Evolutionary conservation across 2,888 invertebrate species (phyloP), one percentile per base, ranked within the genome.

Genomic region (Teinopalpus imperialis): DNA sequence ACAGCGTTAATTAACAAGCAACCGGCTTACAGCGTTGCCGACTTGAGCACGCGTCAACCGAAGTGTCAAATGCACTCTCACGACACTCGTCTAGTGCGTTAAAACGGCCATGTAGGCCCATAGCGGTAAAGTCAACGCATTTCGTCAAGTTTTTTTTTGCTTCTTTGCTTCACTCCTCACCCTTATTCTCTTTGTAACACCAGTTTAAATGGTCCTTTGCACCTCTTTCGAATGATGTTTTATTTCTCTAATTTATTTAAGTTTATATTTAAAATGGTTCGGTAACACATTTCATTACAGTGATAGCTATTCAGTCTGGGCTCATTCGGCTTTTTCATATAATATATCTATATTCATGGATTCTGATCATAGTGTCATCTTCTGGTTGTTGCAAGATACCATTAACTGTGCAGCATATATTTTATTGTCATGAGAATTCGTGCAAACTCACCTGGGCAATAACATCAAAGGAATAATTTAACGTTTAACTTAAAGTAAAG

Each of bases 51-150:
- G 41, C 46, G 41, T 47, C 46, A 47, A 41, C 35, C 12, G 44
- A 40, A 41, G 46, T 47, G 46, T 47, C 46, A 47, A 47, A 47
- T 47, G 46, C 41, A 47, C 41, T 41, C 46, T 47, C 46, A 47
- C 46, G 46, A 47, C 35, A 35, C 46, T 47, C 30, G 32, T 31
- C 20, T 21, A 42, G 26, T 23, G 39, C 32, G 14, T 14, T 26
- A 20, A 27, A 31, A 31, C 31, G 29, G 21, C 21, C 31, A n/a
- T n/a, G n/a, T n/a, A n/a, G 37, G 26, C 37, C 39, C 39, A 14
- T 13, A 20, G 7, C 35, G 23, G 21, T 18, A 34, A 21, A 47
- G 35, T 41, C 35, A 42, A 41, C 41, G 30, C n/a, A n/a, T n/a
- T n/a, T n/a, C n/a, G n/a, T n/a, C n/a, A n/a, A 35, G 36, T 26